A percentile compares a stretch with the other conserved stretches of the same genome.
Evolutionary conservation across 2,797 vertebrate species (phyloP).

Genomic region (Acridotheres tristis): DNA sequence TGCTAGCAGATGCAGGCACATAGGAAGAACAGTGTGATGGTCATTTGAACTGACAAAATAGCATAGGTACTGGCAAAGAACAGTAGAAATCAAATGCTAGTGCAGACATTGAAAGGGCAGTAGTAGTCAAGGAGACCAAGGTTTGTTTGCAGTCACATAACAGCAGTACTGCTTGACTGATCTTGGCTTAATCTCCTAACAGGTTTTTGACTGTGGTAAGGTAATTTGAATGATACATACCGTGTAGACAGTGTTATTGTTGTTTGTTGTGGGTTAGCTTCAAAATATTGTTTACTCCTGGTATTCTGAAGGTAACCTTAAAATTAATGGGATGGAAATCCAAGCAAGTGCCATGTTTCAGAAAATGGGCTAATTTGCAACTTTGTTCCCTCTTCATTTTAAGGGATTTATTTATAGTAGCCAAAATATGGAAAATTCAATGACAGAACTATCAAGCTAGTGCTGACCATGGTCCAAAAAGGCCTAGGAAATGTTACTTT

Average conservation of each 20-base stretch:
- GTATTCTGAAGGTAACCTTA: background rate
- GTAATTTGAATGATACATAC: background rate
- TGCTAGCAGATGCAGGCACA: background rate
- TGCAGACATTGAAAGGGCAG: background rate
- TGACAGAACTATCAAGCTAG: background rate
- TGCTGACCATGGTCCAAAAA: background rate
- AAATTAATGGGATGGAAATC: background rate
- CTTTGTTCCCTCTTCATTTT: background rate
- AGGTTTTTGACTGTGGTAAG: background rate
- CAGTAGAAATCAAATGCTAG: background rate
- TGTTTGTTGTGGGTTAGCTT: background rate
- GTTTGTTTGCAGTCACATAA: background rate
- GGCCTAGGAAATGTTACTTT: background rate
- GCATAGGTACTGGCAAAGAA: background rate
- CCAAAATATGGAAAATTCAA: background rate
- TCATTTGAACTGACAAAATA: background rate
- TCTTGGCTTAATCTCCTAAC: background rate
- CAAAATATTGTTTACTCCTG: background rate
- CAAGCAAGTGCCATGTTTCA: background rate
- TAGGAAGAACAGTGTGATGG: background rate
- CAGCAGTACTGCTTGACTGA: background rate
- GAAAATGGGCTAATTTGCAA: background rate
- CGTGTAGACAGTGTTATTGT: background rate
- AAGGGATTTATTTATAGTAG: background rate
- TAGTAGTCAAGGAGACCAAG: background rate